Conservation (phyloP, 2,797 vertebrate genomes). For the Cygnus olor region DNA sequence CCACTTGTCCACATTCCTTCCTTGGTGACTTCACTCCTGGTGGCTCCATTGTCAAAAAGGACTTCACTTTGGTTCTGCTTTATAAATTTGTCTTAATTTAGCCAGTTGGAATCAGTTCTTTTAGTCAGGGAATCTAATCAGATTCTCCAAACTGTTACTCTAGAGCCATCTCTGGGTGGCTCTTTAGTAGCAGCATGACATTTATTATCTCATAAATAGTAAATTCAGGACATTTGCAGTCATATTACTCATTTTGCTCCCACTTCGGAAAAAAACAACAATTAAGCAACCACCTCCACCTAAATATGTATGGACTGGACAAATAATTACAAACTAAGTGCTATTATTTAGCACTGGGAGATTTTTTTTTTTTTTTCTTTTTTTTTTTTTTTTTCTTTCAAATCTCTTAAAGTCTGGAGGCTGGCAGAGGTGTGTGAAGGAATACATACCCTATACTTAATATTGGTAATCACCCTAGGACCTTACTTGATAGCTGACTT, state of each 20-base stretch:
- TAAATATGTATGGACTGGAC: neutral
- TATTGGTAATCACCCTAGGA: neutral
- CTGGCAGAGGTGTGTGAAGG: neutral
- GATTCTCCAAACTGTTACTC: conserved; percentile 3
- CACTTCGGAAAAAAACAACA: neutral
- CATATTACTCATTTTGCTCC: neutral
- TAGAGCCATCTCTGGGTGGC: conserved; percentile 39
- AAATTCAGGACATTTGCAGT: neutral
- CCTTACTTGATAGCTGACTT: neutral
- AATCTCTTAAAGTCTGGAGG: neutral
- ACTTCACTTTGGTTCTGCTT: neutral
- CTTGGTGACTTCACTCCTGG: neutral
- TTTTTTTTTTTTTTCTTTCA: neutral
- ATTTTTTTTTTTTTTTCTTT: neutral
- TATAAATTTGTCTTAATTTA: neutral
- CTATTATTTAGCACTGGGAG: neutral
- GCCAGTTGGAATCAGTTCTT: neutral
- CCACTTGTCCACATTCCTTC: neutral
- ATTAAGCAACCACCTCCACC: neutral
- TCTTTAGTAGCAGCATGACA: neutral
- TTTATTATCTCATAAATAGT: neutral
- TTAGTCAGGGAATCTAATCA: neutral
- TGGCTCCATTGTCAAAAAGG: neutral
- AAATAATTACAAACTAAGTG: neutral
- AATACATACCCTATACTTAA: neutral